Percentiles rank a stretch among this genome's conserved stretches.
These are phyloP conservation scores for Mellivora capensis DNA, from an alignment of 2,113 vertebrate genomes.

Conservation along the genomic window DNA sequence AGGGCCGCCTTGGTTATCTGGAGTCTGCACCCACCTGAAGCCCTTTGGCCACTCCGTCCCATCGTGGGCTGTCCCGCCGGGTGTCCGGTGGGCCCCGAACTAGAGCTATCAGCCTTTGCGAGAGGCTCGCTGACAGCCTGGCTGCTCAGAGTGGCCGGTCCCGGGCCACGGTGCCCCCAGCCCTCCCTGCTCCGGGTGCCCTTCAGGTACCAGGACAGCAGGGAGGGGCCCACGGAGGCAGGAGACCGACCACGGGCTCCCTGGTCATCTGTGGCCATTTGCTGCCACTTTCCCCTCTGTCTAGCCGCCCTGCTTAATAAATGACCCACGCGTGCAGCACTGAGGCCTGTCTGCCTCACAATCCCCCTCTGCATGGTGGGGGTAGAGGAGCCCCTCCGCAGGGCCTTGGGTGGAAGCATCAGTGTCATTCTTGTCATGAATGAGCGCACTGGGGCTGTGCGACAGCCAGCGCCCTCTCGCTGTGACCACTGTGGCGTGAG, in stretches of 20 bases:
- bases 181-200: not conserved
- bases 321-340: not conserved
- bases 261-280: not conserved
- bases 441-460: no score
- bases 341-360: not conserved
- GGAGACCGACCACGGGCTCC: not conserved
- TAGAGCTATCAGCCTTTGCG: not conserved
- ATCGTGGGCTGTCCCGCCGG: rapidly evolving
- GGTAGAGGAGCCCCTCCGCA: not conserved
- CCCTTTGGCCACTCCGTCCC: not conserved
- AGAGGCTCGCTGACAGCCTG: not conserved
- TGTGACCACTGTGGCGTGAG: not conserved
- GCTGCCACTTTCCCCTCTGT: not conserved
- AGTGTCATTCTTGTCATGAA: rapidly evolving
- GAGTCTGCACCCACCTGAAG: not conserved
- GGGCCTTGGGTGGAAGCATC: not conserved
- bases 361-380: not conserved
- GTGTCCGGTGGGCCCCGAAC: not conserved
- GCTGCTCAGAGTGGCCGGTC: not conserved
- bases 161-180: not conserved
- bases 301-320: not conserved
- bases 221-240: not conserved
- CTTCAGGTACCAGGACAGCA: not conserved
- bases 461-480: not conserved
- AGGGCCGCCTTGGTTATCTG: not conserved